Percentiles rank a stretch among this genome's conserved stretches.
These are phyloP conservation scores for Hydropsyche tenuis DNA, from an alignment of 1,140 invertebrate species.

Conservation along the genomic window DNA sequence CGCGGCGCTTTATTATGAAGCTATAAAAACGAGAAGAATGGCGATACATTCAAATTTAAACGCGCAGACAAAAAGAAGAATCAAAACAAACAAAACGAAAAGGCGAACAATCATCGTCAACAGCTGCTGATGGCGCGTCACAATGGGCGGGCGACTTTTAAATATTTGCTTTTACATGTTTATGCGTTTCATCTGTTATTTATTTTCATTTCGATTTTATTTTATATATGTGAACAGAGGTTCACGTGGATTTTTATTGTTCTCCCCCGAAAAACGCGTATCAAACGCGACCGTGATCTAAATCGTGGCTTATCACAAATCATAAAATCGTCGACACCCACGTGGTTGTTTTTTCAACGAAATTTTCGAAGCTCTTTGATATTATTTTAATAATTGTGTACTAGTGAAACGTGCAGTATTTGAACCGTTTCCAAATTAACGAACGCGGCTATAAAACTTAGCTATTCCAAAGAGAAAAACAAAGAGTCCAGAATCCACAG, in stretches of 20 bases:
- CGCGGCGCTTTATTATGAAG: conserved; percentile 17
- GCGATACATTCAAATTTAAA: not conserved
- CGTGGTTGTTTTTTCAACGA: not conserved
- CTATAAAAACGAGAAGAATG: conserved; percentile 21
- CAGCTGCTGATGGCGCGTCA: conserved; percentile 43
- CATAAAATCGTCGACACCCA: conserved; percentile 47
- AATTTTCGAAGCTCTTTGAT: too few species aligned
- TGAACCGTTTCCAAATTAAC: conserved; percentile 11
- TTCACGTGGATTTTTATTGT: too few species aligned
- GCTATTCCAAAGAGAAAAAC: not conserved
- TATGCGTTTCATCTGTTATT: conserved; percentile 36
- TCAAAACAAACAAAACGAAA: conserved; percentile 5
- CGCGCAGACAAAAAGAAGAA: not conserved
- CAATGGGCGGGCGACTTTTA: conserved; percentile 32
- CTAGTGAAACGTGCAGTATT: not conserved
- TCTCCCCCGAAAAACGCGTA: too few species aligned
- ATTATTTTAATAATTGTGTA: too few species aligned
- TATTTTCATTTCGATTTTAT: conserved; percentile 42
- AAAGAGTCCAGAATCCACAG: not conserved
- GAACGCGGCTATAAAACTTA: not conserved
- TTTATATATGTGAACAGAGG: not conserved
- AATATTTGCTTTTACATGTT: conserved; percentile 48
- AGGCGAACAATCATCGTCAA: conserved; percentile 21
- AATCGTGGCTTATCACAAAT: conserved; percentile 46
- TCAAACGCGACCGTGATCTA: not conserved